Evolutionary conservation across 2,888 invertebrate genomes (phyloP).

Genomic region (Nemotelus pantherinus): DNA sequence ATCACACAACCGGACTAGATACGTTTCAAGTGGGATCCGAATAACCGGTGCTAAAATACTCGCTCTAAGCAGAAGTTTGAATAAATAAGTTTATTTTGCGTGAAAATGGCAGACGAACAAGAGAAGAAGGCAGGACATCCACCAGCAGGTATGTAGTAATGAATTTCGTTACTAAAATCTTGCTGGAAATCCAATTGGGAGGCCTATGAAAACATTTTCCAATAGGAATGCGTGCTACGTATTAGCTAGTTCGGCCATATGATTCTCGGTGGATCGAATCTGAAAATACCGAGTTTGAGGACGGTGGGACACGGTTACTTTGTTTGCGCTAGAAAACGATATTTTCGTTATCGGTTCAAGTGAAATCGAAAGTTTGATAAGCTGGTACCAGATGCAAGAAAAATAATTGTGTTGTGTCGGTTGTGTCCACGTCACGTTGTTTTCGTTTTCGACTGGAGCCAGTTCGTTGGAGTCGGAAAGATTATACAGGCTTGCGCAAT

Average conservation of each 20-base stretch:
- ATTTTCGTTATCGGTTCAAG: no score
- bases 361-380: no score
- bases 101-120: slow-evolving; percentile 68
- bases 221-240: neutral
- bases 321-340: no score
- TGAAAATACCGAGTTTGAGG: no score
- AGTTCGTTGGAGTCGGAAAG: neutral
- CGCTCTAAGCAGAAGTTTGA: neutral
- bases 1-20: neutral
- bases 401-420: neutral
- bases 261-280: no score
- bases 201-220: neutral
- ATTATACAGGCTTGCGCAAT: neutral
- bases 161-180: slow-evolving; percentile 25
- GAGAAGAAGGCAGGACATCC: slow-evolving; percentile 88
- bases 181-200: neutral
- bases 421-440: slow-evolving; percentile 22
- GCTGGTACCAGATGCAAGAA: no score
- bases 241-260: no score
- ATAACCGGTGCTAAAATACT: neutral
- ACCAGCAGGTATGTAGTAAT: slow-evolving; percentile 78
- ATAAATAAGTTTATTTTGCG: neutral
- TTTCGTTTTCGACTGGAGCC: neutral
- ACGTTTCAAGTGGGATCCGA: neutral
- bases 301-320: no score